Base-by-base conservation (phyloP, 1,140 invertebrate genomes). In the Cyclina sinensis region DNA sequence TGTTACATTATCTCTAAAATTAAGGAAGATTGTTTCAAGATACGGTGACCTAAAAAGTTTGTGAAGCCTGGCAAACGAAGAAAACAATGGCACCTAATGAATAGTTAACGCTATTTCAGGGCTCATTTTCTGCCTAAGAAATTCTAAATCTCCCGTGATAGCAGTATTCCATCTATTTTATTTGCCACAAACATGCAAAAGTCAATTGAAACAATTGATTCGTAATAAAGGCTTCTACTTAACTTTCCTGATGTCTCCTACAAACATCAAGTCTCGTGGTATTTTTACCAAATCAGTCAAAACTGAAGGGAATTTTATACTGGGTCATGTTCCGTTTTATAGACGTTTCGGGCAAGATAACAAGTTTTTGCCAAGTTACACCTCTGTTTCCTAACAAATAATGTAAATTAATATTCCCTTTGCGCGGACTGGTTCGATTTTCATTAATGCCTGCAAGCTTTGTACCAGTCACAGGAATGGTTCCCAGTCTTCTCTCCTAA, bases 141-240 rank as follows among this genome's bases (percentile, higher is more conserved):
- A 3, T 30, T 76, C 39, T 51, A 48, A 48, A 30, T 27, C 39
- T 46, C 73, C 43, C 39, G 39, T 46, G 73, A 48, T 76, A 35
- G 21, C 48, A 30, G 32, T 46, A 16, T 37, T 57, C n/a, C 51
- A 80, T 80, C 59, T 80, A 51, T 48, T 57, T 80, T 80, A 80
- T 80, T 80, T 80, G 1, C 54, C 11, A 80, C 35, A 59, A 80
- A 80, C 78, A 80, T 80, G 78, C 78, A 80, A 54, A 59, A 59
- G 78, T 59, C 78, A 57, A 54, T 80, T 62, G 78, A 48, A 57
- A 57, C 48, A 43, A 80, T 80, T 80, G 78, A 80, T 80, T 80
- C 32, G 48, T 80, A 80, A 80, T 80, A 59, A 80, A 62, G n/a
- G 37, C 24, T 37, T 35, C 78, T 39, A 30, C 12, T 57, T 59